Evolutionary conservation across 2,113 vertebrate genomes (phyloP).

Genomic region (Jacana jacana): DNA sequence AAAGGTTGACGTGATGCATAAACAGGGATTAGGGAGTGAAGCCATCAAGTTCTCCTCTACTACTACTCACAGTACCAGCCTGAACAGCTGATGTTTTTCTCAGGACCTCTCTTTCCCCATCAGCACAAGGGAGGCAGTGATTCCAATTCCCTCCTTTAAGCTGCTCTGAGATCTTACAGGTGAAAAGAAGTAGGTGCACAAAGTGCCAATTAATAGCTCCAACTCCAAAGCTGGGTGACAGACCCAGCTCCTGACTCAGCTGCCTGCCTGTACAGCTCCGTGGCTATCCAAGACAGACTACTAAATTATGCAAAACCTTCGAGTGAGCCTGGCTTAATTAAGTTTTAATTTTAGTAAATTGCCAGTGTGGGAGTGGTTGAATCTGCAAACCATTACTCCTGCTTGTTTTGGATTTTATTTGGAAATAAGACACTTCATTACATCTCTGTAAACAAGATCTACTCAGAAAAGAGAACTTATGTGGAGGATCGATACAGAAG

Average conservation of each 20-base stretch:
- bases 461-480: slow-evolving; percentile 73
- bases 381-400: slow-evolving; percentile 78
- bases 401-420: slow-evolving; percentile 81
- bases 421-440: slow-evolving; percentile 68
- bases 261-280: background rate
- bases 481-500: slow-evolving; percentile 27
- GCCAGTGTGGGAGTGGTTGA: slow-evolving; percentile 73
- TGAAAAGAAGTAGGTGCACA: background rate
- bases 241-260: slow-evolving; percentile 2
- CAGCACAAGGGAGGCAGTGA: background rate
- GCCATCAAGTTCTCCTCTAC: background rate
- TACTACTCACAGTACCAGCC: background rate
- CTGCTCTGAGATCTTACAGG: background rate
- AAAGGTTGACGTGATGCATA: background rate
- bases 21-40: background rate
- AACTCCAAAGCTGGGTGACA: background rate
- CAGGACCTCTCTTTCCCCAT: background rate
- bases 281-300: slow-evolving; percentile 52
- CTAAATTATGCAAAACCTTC: slow-evolving; percentile 87
- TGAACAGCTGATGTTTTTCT: background rate
- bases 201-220: background rate
- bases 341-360: slow-evolving; percentile 93
- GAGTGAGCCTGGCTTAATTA: slow-evolving; percentile 85
- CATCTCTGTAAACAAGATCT: slow-evolving; percentile 73
- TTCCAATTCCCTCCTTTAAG: background rate